phyloP scores from a whole-genome alignment of 2,888 invertebrate genomes.

The Athetis lepigone region DNA sequence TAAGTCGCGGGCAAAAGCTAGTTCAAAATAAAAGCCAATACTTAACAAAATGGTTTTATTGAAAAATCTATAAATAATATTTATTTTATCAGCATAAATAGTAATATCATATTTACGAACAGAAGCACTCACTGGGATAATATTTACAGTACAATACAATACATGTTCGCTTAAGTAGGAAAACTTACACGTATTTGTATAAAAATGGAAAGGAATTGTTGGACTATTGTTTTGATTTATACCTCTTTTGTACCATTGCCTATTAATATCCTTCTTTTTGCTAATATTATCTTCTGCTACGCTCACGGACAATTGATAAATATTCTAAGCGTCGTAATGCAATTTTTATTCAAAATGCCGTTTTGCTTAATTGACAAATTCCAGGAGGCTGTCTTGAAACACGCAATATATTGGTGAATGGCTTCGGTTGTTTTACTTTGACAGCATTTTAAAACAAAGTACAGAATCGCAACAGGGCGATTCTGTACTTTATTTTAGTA shows the following conservation, averaged over 20 bases:
- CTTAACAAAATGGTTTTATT: conserved; percentile 42
- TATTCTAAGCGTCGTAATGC: neutral
- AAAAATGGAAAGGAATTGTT: neutral
- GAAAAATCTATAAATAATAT: conserved; percentile 14
- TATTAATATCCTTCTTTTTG: too few relatives aligned
- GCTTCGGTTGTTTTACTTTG: too few relatives aligned
- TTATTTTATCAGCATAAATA: conserved; percentile 19
- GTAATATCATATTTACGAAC: conserved; percentile 1
- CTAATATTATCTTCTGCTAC: too few relatives aligned
- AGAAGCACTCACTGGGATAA: neutral
- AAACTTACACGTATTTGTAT: neutral
- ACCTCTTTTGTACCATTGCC: neutral
- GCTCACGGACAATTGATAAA: neutral
- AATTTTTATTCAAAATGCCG: too few relatives aligned
- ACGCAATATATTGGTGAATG: too few relatives aligned
- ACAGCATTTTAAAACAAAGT: too few relatives aligned
- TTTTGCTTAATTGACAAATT: too few relatives aligned
- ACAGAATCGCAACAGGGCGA: too few relatives aligned
- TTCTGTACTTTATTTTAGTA: too few relatives aligned
- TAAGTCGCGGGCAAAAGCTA: too few relatives aligned
- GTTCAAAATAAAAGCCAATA: conserved; percentile 16
- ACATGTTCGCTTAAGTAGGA: neutral
- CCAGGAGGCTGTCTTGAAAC: too few relatives aligned
- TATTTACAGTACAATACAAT: neutral
- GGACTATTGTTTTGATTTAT: neutral